Evolutionary conservation across 1,140 invertebrate genomes (phyloP), one percentile per base, ranked within the genome.

Genomic region (Zaprionus africanus): DNA sequence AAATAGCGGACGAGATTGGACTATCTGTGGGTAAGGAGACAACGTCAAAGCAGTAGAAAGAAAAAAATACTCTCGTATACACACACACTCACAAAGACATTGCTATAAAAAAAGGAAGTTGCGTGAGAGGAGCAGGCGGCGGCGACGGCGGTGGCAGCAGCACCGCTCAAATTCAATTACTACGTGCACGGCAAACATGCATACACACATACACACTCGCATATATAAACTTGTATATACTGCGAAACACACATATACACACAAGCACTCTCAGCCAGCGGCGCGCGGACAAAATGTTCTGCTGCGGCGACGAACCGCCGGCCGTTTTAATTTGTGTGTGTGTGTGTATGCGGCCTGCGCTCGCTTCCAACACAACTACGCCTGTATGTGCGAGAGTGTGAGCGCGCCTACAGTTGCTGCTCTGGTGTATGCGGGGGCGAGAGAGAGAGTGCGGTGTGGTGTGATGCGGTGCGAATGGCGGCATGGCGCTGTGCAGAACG

Each of bases 1-100:
- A 91, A 78, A 92, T 92, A 70, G 90, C 91, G n/a, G 90, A 92
- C 49, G 91, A 92, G 75, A 91, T 92, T 82, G 91, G 91, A 46
- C 68, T 92, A 67, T 92, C 91, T 67, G 90, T 92, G 54, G 91
- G 91, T 92, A 92, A 73, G 91, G 62, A 81, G 49, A 46, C 15
- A 70, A 54, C n/a, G 63, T 49, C 36, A 58, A 61, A 71, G 24
- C 15, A 13, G 41, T 22, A 15, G 2, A 24, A 51, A 5, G 6
- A 31, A 31, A 62, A 31, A 62, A 49, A 31, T 1, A 51, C 15
- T n/a, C 26, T 7, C 19, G n/a, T 17, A 62, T 19, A 17, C 4
- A 53, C 24, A 36, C 11, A 61, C 17, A 54, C 12, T 34, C 7
- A 59, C 12, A 43, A 22, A 46, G 6, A 31, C 13, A 58, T 43